Evolutionary conservation across 35 echinoderm and acorn worm species (phyloP).

Genomic region (Lytechinus pictus): DNA sequence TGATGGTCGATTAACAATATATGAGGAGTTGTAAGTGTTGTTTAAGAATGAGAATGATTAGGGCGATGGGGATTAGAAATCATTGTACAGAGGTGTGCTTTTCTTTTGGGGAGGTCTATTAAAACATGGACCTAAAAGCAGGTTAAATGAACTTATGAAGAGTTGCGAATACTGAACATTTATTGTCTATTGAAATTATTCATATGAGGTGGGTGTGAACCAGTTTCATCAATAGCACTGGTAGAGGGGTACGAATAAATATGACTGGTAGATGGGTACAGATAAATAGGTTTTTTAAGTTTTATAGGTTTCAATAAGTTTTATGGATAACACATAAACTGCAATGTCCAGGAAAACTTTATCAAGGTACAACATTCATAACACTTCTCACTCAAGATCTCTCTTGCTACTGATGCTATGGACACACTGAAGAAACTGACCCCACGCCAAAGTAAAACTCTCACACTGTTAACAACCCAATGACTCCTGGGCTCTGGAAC

Average conservation of each 20-base stretch:
- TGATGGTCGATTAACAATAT: background rate
- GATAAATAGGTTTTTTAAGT: background rate
- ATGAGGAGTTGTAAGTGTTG: too few species aligned
- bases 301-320: background rate
- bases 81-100: too few species aligned
- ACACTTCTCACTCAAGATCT: too few species aligned
- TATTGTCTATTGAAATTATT: too few species aligned
- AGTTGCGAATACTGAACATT: too few species aligned
- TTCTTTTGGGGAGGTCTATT: too few species aligned
- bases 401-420: background rate
- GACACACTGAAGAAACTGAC: background rate
- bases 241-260: background rate
- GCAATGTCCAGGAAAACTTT: background rate
- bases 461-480: background rate
- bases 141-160: too few species aligned
- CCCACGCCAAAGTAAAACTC: background rate
- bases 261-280: background rate
- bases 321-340: background rate
- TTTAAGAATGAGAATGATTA: too few species aligned
- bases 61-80: too few species aligned
- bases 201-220: too few species aligned
- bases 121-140: too few species aligned
- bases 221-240: background rate
- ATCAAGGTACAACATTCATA: background rate
- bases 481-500: too few species aligned